phyloP scores from a whole-genome alignment of 53 echinoderm and acorn worm species.

The Patiria pectinifera region DNA sequence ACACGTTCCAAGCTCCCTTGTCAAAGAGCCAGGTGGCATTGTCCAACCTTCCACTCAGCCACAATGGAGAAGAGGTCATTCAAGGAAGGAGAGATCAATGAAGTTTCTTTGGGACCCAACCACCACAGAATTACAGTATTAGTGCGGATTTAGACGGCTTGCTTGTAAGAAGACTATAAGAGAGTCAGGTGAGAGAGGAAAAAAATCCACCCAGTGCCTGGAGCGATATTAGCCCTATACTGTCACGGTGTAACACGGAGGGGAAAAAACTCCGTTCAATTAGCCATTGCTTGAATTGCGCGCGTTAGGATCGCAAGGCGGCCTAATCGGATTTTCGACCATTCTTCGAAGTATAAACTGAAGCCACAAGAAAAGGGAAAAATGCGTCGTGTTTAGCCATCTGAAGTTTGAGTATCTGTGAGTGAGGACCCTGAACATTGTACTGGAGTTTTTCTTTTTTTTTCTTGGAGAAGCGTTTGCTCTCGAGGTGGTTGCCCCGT shows the following conservation, averaged over 20 bases:
- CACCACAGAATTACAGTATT: constrained; percentile 57
- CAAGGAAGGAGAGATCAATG: constrained; percentile 44
- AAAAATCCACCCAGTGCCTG: constrained; percentile 7
- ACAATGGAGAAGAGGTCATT: constrained; percentile 50
- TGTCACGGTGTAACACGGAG: constrained; percentile 31
- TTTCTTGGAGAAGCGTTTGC: background rate
- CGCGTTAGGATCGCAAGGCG: background rate
- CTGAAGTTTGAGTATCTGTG: constrained; percentile 38
- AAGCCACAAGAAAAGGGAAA: constrained; percentile 23
- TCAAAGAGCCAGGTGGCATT: constrained; percentile 44
- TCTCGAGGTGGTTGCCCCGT: constrained; percentile 14
- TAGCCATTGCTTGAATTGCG: constrained; percentile 39
- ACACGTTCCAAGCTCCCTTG: constrained; percentile 19
- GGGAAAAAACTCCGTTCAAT: constrained; percentile 29
- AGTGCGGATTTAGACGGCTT: constrained; percentile 56
- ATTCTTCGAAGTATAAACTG: constrained; percentile 51
- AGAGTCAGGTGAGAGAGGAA: background rate
- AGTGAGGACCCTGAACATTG: background rate
- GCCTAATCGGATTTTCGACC: constrained; percentile 45
- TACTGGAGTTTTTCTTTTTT: background rate
- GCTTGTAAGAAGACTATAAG: constrained; percentile 22
- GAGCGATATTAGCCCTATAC: constrained; percentile 57
- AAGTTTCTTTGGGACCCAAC: constrained; percentile 36
- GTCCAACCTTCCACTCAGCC: constrained; percentile 29
- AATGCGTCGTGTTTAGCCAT: constrained; percentile 14